These are phyloP conservation scores for Euclidia mi DNA, from an alignment of 2,888 invertebrate species.

Conservation along the genomic window DNA sequence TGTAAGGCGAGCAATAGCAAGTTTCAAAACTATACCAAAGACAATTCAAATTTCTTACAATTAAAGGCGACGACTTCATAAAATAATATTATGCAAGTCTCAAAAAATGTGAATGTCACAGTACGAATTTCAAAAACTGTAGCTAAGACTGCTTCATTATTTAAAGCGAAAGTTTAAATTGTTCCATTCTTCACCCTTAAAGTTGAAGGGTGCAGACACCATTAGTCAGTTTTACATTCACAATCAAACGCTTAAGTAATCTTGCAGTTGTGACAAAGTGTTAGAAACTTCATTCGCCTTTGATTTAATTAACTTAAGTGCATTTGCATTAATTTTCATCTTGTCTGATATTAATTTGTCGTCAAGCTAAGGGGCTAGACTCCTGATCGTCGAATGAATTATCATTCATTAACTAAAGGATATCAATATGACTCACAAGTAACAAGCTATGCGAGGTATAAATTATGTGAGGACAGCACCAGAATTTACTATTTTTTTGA, in stretches of 20 bases:
- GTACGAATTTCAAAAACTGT: no score
- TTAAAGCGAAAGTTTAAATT: conserved; percentile 18
- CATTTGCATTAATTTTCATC: conserved; percentile 65
- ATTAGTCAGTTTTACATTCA: conserved; percentile 47
- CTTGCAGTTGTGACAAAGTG: conserved; percentile 51
- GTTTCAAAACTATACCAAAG: no score
- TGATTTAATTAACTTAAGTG: conserved; percentile 66
- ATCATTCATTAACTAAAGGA: conserved; percentile 22
- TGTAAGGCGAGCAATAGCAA: no score
- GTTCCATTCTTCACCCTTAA: conserved; percentile 26
- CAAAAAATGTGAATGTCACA: no score
- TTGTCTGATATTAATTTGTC: conserved; percentile 61
- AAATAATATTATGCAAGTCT: no score
- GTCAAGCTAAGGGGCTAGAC: conserved; percentile 39
- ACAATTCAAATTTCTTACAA: no score
- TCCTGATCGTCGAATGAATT: conserved; percentile 46
- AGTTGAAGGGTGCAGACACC: conserved; percentile 43
- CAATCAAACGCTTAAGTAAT: conserved; percentile 46
- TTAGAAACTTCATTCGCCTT: conserved; percentile 50
- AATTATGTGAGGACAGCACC: neutral
- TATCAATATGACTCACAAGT: neutral
- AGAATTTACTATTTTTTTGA: no score
- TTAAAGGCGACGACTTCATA: no score
- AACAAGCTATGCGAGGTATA: neutral
- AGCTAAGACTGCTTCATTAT: conserved; percentile 8